phyloP scores from a whole-genome alignment of 2,888 invertebrate species.

The Xestia ashworthii region DNA sequence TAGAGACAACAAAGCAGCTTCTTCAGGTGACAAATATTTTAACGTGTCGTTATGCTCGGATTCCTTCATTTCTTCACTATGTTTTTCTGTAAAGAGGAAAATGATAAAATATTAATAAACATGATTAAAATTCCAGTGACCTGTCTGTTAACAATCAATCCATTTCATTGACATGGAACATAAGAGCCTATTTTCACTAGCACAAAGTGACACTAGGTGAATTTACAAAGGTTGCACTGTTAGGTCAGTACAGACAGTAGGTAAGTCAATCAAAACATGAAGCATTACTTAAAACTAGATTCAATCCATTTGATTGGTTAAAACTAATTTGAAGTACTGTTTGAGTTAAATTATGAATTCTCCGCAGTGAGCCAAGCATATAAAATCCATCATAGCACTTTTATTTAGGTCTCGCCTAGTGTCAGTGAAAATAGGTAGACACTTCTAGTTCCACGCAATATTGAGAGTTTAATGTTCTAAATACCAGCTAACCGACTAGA shows the following conservation, averaged over 20 bases:
- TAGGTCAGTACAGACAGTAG: background rate
- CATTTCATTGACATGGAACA: background rate
- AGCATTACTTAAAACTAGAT: background rate
- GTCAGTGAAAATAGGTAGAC: background rate
- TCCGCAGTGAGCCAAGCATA: background rate
- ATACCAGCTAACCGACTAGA: background rate
- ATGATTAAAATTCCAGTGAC: background rate
- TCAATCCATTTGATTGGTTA: background rate
- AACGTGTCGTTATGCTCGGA: constrained; percentile 84
- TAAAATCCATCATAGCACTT: background rate
- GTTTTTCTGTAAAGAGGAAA: constrained; percentile 79
- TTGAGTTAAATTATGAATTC: background rate
- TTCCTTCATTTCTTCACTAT: constrained; percentile 83
- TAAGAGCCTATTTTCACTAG: background rate
- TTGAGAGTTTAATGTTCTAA: background rate
- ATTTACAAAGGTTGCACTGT: background rate
- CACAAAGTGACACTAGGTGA: background rate
- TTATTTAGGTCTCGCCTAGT: background rate
- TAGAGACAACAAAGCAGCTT: constrained; percentile 96
- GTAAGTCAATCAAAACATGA: background rate
- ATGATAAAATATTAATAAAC: background rate
- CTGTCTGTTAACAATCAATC: background rate
- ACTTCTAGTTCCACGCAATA: background rate
- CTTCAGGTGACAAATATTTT: constrained; percentile 96
- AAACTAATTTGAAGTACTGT: background rate